Base-by-base conservation (phyloP, 2,888 invertebrate species). In the Hyalella azteca region DNA sequence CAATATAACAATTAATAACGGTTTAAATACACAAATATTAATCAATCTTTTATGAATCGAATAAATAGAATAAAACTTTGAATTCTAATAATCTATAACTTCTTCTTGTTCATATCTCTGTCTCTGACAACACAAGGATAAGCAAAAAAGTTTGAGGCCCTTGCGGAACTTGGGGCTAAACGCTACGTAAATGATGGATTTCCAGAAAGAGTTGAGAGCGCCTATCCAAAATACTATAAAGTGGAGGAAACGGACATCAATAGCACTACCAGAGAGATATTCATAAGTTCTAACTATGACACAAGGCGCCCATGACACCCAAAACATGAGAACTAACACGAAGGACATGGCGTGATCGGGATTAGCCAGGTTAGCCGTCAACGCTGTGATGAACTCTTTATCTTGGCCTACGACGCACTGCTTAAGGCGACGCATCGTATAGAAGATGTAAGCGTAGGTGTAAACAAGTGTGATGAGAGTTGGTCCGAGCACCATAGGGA, bases 321-420 rank as follows among this genome's bases (percentile, higher is more conserved):
- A 94, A 90, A 97, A 98, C 81, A 94, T 91, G 86, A 94, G 90
- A 85, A 97, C 94, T 86, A 98, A 91, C 86, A 96, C 92, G 89
- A 98, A 96, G 87, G 96, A 96, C 93, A 97, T 96, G 89, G 95
- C 92, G 90, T 98, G 97, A 90, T 95, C 95, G 85, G 96, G 96
- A 89, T 96, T 96, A 85, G 95, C 92, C 85, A 96, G 91, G 89
- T 95, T 95, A 89, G 96, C 96, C 83, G 94, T 93, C 85, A 96
- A 90, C 78, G 96, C 96, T 66, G 95, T 94, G 85, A 94, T 94
- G 89, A 95, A 94, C 89, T 95, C 95, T 90, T 96, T 94, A 89
- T 96, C 96, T 89, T 95, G 94, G 85, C 96, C 94, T 79, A 95
- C 93, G 87, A 93, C 93, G 82, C 95, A 95, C 87, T 93, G 93